Base-by-base conservation (phyloP, 2,113 vertebrate genomes). In the Rhea pennata region DNA sequence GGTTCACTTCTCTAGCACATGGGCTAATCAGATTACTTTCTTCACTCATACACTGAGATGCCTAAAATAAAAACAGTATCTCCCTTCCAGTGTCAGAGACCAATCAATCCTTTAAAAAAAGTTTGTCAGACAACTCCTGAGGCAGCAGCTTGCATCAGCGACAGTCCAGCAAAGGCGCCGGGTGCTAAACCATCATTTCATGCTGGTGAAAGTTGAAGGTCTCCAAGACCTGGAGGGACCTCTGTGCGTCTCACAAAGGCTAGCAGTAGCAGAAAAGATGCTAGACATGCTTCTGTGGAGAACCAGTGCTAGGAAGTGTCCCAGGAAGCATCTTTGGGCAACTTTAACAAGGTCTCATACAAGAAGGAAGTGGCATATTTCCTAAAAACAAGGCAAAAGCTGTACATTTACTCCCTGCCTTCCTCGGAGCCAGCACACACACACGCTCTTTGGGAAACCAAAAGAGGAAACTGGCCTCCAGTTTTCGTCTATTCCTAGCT, bases 1-100 rank as follows among this genome's bases (percentile, higher is more conserved):
- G 91, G 86, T 92, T 96, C 76, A 51, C 88, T 92, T 94, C 89
- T 77, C 78, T 46, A 69, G 82, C 56, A 93, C 85, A 90, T 59
- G 76, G 94, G 85, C 46, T 93, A 92, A 95, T 95, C 92, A 92
- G 76, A 92, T 80, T 90, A 88, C 31, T 94, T 59, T 81, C 85
- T 88, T 90, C 83, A 90, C 82, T 92, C 83, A 51, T 64, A 94
- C 76, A 90, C 16, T 51, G 54, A 89, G 50, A 75, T 84, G 67
- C 65, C 51, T 88, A 92, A 96, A 96, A 94, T 94, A 96, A 93
- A 95, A 84, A 6, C 33, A 51, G 69, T 33, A 15, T 88, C 80
- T 88, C 72, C 62, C 42, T 85, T 15, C 36, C 51, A 46, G 10
- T 59, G 88, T 92, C 83, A 94, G 79, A 90, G 64, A 93, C 46